These are phyloP conservation scores for Gonocerus acuteangulatus DNA, from an alignment of 2,888 invertebrate genomes.

Conservation along the genomic window DNA sequence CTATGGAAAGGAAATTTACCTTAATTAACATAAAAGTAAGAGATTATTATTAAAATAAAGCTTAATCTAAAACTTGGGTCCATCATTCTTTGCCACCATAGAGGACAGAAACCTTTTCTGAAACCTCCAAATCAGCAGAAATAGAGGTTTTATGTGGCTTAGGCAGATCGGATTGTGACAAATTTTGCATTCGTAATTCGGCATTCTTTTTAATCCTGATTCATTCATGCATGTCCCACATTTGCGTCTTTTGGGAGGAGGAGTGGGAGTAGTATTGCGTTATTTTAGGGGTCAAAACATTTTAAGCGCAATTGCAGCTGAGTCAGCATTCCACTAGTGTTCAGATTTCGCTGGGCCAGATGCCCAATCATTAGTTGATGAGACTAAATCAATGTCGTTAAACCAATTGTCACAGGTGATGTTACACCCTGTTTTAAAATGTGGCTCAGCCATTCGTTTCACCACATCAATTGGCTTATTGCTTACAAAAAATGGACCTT, in stretches of 20 bases:
- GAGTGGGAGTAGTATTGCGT: background rate
- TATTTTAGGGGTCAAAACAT: too few species aligned
- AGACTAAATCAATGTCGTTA: constrained; percentile 35
- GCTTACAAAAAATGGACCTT: constrained; percentile 28
- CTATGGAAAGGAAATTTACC: constrained; percentile 5
- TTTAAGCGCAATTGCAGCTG: too few species aligned
- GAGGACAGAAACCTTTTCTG: background rate
- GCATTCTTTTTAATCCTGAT: constrained; percentile 8
- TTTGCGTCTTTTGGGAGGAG: constrained; percentile 5
- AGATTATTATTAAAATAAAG: constrained; percentile 8
- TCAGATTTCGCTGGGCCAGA: too few species aligned
- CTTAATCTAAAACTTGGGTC: background rate
- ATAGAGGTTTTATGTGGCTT: constrained; percentile 6
- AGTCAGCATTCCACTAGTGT: too few species aligned
- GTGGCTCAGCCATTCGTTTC: constrained; percentile 25
- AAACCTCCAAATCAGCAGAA: constrained; percentile 7
- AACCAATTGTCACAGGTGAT: constrained; percentile 40
- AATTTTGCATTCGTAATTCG: constrained; percentile 6
- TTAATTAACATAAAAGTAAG: background rate
- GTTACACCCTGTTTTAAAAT: constrained; percentile 37
- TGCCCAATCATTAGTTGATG: too few species aligned
- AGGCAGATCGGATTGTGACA: constrained; percentile 8
- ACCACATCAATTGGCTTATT: constrained; percentile 29
- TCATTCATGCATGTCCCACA: constrained; percentile 3
- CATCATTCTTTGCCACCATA: background rate